A percentile compares a stretch with the other conserved stretches of the same genome.
These are phyloP conservation scores for Larimichthys crocea DNA, from an alignment of 2,113 vertebrate genomes.

Conservation along the genomic window DNA sequence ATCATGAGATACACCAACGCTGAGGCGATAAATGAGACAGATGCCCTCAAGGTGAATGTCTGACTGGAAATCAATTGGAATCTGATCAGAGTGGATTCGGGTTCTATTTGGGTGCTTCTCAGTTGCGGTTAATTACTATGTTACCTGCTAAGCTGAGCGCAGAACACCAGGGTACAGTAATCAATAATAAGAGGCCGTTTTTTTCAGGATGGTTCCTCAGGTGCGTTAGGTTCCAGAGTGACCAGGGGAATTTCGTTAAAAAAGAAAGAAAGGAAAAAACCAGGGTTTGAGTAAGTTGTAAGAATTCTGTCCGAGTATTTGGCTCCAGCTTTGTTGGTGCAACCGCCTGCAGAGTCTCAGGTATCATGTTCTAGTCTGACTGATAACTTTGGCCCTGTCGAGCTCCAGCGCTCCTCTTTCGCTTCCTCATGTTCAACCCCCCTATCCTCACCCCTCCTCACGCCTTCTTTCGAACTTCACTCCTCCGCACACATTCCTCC, in stretches of 20 bases:
- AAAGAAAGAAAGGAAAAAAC: slow-evolving; percentile 3
- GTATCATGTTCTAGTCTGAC: slow-evolving; percentile 65
- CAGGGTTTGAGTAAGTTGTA: slow-evolving; percentile 43
- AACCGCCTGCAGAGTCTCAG: slow-evolving; percentile 57
- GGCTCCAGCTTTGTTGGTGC: slow-evolving; percentile 59
- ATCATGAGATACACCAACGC: slow-evolving; percentile 41
- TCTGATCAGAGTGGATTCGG: slow-evolving; percentile 60
- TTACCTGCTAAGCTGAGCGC: slow-evolving; percentile 19
- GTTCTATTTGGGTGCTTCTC: slow-evolving; percentile 69
- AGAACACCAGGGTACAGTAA: neutral
- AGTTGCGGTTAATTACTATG: slow-evolving; percentile 58
- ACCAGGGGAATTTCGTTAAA: slow-evolving; percentile 17
- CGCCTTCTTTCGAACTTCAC: slow-evolving; percentile 35
- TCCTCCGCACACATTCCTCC: slow-evolving; percentile 62
- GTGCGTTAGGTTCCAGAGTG: slow-evolving; percentile 13
- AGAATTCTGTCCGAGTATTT: slow-evolving; percentile 41
- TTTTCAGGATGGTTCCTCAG: slow-evolving; percentile 15
- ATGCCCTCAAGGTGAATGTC: slow-evolving; percentile 67
- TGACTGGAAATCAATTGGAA: slow-evolving; percentile 73
- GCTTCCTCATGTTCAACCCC: slow-evolving; percentile 9
- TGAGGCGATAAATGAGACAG: slow-evolving; percentile 64
- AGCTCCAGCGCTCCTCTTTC: slow-evolving; percentile 66
- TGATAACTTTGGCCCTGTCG: slow-evolving; percentile 75
- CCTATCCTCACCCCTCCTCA: neutral
- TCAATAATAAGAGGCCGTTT: neutral